phyloP scores from a whole-genome alignment of 1,140 invertebrate genomes.

The Sminthurides bifidus region DNA sequence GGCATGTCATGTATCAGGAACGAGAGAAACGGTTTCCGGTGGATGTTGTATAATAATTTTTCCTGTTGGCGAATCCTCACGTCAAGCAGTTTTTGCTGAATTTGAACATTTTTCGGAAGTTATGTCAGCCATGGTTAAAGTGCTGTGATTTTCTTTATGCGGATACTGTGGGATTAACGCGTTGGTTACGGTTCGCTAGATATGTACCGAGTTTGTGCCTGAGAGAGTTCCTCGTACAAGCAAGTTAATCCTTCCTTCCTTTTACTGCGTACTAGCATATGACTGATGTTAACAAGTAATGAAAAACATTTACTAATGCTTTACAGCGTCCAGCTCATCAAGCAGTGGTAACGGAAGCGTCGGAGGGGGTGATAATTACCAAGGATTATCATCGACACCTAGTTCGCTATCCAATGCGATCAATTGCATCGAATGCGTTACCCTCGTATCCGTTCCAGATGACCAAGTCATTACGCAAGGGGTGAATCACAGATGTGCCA shows the following conservation, averaged over 20 bases:
- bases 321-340: conserved; percentile 21
- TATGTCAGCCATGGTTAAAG: too few species aligned
- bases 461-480: conserved; percentile 30
- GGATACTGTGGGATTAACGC: not conserved
- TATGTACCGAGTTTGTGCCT: not conserved
- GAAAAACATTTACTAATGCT: not conserved
- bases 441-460: conserved; percentile 29
- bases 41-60: too few species aligned
- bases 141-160: not conserved
- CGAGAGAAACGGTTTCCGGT: too few species aligned
- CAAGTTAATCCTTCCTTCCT: not conserved
- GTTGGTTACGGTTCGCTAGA: not conserved
- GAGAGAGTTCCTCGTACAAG: not conserved
- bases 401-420: not conserved
- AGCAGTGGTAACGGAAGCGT: not conserved
- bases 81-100: too few species aligned
- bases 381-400: too few species aligned
- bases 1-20: too few species aligned
- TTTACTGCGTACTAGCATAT: not conserved
- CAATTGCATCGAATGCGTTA: conserved; percentile 28
- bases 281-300: too few species aligned
- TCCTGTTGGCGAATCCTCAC: too few species aligned
- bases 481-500: conserved; percentile 15
- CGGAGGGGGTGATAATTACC: not conserved
- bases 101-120: too few species aligned